Evolutionary conservation across 1,140 invertebrate genomes (phyloP), one percentile per base, ranked within the genome.

Genomic region (Aphaenogaster ashmeadi): DNA sequence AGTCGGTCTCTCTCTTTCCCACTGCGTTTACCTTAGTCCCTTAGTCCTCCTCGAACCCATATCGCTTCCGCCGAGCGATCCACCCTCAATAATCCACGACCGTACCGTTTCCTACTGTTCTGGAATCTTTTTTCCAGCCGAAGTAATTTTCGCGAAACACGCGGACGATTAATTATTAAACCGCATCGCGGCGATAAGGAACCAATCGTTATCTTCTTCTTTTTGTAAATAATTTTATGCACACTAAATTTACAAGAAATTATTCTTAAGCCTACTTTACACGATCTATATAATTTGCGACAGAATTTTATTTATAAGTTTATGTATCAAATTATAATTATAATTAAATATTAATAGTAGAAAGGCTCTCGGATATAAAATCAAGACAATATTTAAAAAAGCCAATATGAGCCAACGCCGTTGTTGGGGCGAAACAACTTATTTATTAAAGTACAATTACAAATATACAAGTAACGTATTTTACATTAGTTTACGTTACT

Each of bases 1-100:
- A 58, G 50, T 84, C 86, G 75, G 58, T 91, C 90, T 92, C 93
- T 90, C 91, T 90, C 91, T 87, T 89, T 90, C 91, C 77, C 86
- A 56, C 85, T 69, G 69, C 78, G 81, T 89, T 89, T 86, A 84
- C 87, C 86, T 80, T 86, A 66, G 72, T 54, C 60, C 60, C 67
- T 60, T 83, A 18, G 62, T 66, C 67, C 66, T 91, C 79, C 81
- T 86, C 81, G 50, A 79, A 79, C 44, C 83, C 58, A 60, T 88
- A 89, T 91, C 74, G 44, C 88, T 71, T 56, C 56, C 62, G 7
- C n/a, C 33, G 52, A 44, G 72, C 80, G 69, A 84, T 60, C 33
- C 44, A 75, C 54, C 69, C 80, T 84, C 80, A 50, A 84, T 84
- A 84, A 84, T 84, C 44, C 80, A 75, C 52, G 79, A 81, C 50